Conservation (phyloP, 2,113 vertebrate species). For the Xerus inauris region DNA sequence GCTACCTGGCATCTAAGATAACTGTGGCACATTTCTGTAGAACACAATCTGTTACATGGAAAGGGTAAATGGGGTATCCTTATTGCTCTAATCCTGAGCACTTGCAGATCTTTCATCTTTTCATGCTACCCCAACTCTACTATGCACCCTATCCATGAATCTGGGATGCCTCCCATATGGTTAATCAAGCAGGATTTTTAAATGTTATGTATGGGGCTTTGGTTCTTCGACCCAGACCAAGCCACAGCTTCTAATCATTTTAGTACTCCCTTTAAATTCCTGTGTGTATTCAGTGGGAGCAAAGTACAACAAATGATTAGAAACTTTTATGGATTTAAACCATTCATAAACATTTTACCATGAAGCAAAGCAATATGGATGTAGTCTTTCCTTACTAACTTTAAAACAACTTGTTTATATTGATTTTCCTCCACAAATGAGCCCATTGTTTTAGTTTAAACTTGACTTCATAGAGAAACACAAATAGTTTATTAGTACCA, state of each 20-base stretch:
- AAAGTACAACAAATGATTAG: neutral
- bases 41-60: neutral
- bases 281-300: neutral
- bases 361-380: neutral
- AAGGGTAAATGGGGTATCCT: neutral
- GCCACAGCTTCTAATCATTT: neutral
- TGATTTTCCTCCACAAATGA: neutral
- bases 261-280: neutral
- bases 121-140: neutral
- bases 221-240: neutral
- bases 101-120: neutral
- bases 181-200: neutral
- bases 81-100: neutral
- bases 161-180: neutral
- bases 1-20: neutral
- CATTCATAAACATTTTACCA: neutral
- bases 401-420: neutral
- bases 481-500: neutral
- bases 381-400: neutral
- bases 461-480: neutral
- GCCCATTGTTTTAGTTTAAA: neutral
- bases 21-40: neutral
- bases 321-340: neutral
- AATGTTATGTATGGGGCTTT: neutral
- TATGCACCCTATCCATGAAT: neutral